These are phyloP conservation scores for Polietes domitor DNA, from an alignment of 2,888 invertebrate species.

Conservation along the genomic window DNA sequence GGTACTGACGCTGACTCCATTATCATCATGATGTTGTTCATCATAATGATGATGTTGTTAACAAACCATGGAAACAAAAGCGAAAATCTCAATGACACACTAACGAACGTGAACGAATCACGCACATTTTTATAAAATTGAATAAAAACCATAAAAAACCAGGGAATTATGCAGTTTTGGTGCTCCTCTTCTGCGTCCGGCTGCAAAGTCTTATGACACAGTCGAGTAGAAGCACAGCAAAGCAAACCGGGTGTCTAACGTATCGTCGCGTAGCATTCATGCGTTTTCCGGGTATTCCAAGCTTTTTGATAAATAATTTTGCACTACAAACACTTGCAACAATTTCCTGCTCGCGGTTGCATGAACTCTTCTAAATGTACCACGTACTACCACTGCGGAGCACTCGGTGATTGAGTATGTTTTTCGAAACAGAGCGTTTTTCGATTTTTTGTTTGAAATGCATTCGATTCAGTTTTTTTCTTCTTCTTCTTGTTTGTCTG, in stretches of 20 bases:
- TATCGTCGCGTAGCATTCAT: not conserved
- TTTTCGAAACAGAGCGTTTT: not conserved
- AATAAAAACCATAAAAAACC: not conserved
- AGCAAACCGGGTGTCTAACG: not conserved
- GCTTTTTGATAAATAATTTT: too few species aligned
- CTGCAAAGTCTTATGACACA: not conserved
- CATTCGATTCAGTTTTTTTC: not conserved
- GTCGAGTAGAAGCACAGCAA: not conserved
- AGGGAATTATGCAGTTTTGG: not conserved
- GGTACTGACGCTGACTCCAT: conserved; percentile 10
- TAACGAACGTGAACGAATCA: conserved; percentile 26
- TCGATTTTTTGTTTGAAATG: not conserved
- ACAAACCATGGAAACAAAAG: conserved; percentile 57
- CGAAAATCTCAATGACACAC: conserved; percentile 65
- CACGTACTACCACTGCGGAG: not conserved
- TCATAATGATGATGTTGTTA: conserved; percentile 51
- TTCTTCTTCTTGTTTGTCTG: not conserved
- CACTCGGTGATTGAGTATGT: too few species aligned
- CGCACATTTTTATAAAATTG: conserved; percentile 27
- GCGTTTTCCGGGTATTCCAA: conserved; percentile 28
- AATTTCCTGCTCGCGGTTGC: not conserved
- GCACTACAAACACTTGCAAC: not conserved
- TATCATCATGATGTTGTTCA: too few species aligned
- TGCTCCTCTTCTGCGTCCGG: not conserved
- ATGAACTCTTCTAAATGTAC: too few species aligned